These are phyloP conservation scores for Sussaba pulchella DNA, from an alignment of 2,888 invertebrate species.

Conservation along the genomic window DNA sequence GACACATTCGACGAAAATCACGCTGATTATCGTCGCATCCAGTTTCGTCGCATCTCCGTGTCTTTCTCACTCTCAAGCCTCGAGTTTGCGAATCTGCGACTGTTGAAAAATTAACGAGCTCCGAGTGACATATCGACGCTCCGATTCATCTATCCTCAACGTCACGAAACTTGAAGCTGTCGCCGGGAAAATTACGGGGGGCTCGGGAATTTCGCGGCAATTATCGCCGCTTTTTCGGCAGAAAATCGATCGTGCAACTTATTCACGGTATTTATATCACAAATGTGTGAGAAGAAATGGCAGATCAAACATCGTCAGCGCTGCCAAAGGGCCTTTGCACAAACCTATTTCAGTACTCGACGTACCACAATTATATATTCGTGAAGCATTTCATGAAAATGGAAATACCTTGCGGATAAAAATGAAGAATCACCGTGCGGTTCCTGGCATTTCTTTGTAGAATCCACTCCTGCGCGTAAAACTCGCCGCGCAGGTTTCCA, in stretches of 20 bases:
- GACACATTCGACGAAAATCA: slow-evolving; percentile 20
- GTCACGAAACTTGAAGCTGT: slow-evolving; percentile 21
- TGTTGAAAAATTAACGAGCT: slow-evolving; percentile 57
- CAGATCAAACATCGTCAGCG: too few species aligned
- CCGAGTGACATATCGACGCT: slow-evolving; percentile 45
- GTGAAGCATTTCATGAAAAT: neutral
- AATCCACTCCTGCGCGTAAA: neutral
- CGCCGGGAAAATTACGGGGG: slow-evolving; percentile 4
- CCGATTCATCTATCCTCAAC: slow-evolving; percentile 47
- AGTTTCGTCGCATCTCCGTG: neutral
- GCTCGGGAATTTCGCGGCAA: neutral
- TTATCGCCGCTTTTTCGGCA: neutral
- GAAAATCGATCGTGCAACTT: too few species aligned
- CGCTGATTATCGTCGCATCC: slow-evolving; percentile 9
- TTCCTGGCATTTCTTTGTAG: neutral
- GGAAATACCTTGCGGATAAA: neutral
- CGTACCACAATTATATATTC: slow-evolving; percentile 19
- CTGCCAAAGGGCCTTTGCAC: neutral
- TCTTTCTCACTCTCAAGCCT: neutral
- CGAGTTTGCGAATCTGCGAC: neutral
- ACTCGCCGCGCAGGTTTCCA: neutral
- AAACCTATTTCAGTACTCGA: neutral
- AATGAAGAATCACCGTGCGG: neutral
- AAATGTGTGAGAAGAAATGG: too few species aligned
- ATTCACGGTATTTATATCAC: too few species aligned